A percentile compares a stretch with the other conserved stretches of the same genome.
Conservation (phyloP, 2,797 vertebrate species). For the Masticophis lateralis region DNA sequence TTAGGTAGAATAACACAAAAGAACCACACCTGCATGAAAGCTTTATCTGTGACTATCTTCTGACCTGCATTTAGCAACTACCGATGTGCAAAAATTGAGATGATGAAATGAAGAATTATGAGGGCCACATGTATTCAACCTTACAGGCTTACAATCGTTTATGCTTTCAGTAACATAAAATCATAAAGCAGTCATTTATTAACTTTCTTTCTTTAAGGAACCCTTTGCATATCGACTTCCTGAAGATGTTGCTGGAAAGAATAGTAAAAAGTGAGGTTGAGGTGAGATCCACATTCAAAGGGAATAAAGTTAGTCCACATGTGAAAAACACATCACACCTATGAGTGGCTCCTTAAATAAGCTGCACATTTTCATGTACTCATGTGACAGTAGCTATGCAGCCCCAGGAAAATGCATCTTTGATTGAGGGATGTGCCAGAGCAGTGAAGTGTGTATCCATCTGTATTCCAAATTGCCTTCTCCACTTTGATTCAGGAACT, state of each 20-base stretch:
- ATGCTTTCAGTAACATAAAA: background rate
- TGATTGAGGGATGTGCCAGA: background rate
- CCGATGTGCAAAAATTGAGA: background rate
- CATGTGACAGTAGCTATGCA: background rate
- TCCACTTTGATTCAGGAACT: background rate
- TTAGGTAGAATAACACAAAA: background rate
- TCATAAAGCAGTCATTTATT: background rate
- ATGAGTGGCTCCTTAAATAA: background rate
- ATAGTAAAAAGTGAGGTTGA: background rate
- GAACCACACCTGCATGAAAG: background rate
- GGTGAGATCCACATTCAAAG: background rate
- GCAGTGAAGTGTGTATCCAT: background rate
- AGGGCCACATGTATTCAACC: background rate
- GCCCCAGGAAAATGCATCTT: background rate
- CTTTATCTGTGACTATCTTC: background rate
- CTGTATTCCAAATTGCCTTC: background rate
- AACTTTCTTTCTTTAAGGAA: background rate
- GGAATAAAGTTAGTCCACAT: background rate
- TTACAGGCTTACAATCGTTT: background rate
- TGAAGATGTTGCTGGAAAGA: background rate
- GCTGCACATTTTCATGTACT: background rate
- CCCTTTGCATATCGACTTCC: background rate
- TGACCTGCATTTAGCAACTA: background rate
- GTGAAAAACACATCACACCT: background rate
- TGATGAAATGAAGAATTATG: background rate